A percentile compares a stretch with the other conserved stretches of the same genome.
These are phyloP conservation scores for Rhinichthys osculus DNA, from an alignment of 2,797 vertebrate species.

Conservation along the genomic window DNA sequence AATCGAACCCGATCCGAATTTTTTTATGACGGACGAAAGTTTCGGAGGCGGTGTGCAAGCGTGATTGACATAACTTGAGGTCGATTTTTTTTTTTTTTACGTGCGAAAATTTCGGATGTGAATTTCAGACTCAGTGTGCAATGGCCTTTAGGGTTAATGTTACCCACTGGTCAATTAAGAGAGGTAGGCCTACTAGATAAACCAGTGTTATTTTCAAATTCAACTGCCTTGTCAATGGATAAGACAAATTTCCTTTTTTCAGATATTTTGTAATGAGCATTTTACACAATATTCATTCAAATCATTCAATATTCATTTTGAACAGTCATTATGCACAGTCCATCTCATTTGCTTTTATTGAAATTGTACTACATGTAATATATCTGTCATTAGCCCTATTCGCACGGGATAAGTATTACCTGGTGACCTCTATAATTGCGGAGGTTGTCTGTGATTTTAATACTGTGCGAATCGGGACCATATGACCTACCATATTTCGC, in stretches of 20 bases:
- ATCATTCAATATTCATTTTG: background rate
- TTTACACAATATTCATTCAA: background rate
- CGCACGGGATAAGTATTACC: too few relatives aligned
- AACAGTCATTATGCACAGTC: background rate
- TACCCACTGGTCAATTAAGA: background rate
- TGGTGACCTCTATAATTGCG: too few relatives aligned
- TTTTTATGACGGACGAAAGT: too few relatives aligned
- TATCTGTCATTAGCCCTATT: background rate
- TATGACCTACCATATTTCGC: too few relatives aligned
- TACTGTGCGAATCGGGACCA: too few relatives aligned
- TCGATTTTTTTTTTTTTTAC: too few relatives aligned
- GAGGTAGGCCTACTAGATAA: background rate
- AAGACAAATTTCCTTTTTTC: background rate
- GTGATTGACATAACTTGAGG: too few relatives aligned
- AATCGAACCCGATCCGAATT: too few relatives aligned
- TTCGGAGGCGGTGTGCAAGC: too few relatives aligned
- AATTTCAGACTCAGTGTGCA: too few relatives aligned
- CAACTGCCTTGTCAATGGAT: background rate
- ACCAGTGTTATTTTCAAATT: background rate
- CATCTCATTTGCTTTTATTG: background rate
- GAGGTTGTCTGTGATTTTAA: too few relatives aligned
- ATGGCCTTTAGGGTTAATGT: background rate
- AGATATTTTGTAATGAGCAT: background rate
- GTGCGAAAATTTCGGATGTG: too few relatives aligned
- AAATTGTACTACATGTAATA: background rate